Evolutionary conservation across 2,797 vertebrate genomes (phyloP), one percentile per base, ranked within the genome.

Genomic region (Tadarida brasiliensis): DNA sequence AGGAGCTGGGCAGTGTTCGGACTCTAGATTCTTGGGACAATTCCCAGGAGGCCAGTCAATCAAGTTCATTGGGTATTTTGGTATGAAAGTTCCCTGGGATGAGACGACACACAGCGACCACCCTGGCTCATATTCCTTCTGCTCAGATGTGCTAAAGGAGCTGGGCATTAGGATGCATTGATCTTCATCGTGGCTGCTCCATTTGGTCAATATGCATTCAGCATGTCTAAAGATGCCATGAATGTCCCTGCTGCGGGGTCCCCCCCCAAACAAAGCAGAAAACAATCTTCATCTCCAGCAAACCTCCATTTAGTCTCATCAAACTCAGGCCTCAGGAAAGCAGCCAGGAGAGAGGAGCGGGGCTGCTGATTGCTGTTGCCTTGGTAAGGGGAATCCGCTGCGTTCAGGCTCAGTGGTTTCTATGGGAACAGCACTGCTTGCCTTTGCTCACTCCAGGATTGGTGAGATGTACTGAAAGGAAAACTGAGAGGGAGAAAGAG

Each of bases 371-470:
- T 96, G 90, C 83, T 24, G 77, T 96, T 96, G 86, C 95, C 94
- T 96, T 92, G 82, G 88, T 85, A 94, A 94, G 81, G 84, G 63
- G 82, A 63, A 71, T 82, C 71, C 28, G 11, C 90, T 91, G 63
- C 0, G 56, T 15, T 56, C 67, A 68, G 39, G 39, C 51, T 68
- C n/a, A 35, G 51, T 85, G 51, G 97, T 96, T 97, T 93, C 97
- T 73, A 96, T 95, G 95, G 97, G 86, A 97, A 97, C 97, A 44
- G 35, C 71, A 77, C 74, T 74, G 57, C 91, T 88, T 80, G 80
- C 73, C 61, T 81, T 39, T 90, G 67, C 81, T 94, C 77, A 85
- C 30, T 57, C 92, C 10, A 7, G 77, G 84, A 30, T 74, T 82
- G 89, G 56, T 5, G 4, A 81, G 63, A 68, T 28, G 35, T 33